Evolutionary conservation across 2,888 invertebrate species (phyloP).

Genomic region (Parnassius glacialis): DNA sequence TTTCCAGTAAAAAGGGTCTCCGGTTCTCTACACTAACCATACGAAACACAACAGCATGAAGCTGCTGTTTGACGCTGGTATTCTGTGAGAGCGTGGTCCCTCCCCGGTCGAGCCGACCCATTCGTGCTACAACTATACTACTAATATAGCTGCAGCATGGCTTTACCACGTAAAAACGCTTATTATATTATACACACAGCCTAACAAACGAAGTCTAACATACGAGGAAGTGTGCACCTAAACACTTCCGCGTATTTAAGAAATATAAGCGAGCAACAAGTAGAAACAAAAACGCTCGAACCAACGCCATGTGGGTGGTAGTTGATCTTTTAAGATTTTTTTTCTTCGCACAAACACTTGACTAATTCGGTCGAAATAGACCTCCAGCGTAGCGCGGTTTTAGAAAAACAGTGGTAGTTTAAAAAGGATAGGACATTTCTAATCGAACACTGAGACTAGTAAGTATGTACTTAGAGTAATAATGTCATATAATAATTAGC

Average conservation of each 20-base stretch:
- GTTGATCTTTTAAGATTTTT: slow-evolving; percentile 44
- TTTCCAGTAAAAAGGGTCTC: too few species aligned
- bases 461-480: neutral
- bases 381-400: slow-evolving; percentile 60
- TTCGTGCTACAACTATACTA: too few species aligned
- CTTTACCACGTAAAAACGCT: too few species aligned
- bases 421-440: too few species aligned
- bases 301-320: slow-evolving; percentile 61
- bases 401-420: slow-evolving; percentile 3
- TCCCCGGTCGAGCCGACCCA: too few species aligned
- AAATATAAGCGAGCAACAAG: neutral
- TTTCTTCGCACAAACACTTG: slow-evolving; percentile 56
- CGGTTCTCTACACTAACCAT: too few species aligned
- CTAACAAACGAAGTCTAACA: neutral
- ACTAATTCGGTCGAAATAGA: slow-evolving; percentile 54
- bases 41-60: too few species aligned
- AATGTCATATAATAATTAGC: neutral
- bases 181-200: neutral
- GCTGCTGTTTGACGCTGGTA: too few species aligned
- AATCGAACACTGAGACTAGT: neutral
- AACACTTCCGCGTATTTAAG: slow-evolving; percentile 8
- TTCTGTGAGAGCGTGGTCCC: too few species aligned
- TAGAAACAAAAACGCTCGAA: neutral
- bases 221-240: too few species aligned
- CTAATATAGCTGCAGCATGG: too few species aligned